Conservation (phyloP, 1,140 invertebrate genomes). For the Formica exsecta region DNA sequence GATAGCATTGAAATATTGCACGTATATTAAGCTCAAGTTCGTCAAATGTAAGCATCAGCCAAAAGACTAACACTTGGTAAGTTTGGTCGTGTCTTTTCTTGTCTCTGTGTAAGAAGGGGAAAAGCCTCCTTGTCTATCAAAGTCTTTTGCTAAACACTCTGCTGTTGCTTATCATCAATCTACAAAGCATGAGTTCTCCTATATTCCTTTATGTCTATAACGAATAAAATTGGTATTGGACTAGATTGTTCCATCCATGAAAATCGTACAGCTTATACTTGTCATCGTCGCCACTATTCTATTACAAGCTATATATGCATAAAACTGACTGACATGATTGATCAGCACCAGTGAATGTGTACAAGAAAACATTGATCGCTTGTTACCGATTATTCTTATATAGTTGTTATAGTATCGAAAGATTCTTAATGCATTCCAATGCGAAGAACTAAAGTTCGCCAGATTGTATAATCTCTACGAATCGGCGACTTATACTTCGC, state of each 20-base stretch:
- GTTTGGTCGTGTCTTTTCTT: slow-evolving; percentile 42
- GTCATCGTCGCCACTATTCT: slow-evolving; percentile 56
- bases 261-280: slow-evolving; percentile 57
- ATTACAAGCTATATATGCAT: slow-evolving; percentile 60
- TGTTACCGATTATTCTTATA: slow-evolving; percentile 60
- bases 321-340: slow-evolving; percentile 41
- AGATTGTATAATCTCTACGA: neutral
- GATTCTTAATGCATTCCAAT: slow-evolving; percentile 27
- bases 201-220: slow-evolving; percentile 54
- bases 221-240: slow-evolving; percentile 63
- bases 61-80: slow-evolving; percentile 57
- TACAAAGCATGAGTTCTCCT: slow-evolving; percentile 53
- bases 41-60: slow-evolving; percentile 47
- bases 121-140: slow-evolving; percentile 37
- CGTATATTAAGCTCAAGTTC: slow-evolving; percentile 57
- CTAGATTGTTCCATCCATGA: slow-evolving; percentile 71
- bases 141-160: slow-evolving; percentile 54
- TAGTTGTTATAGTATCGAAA: slow-evolving; percentile 47
- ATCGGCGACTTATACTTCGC: slow-evolving; percentile 25
- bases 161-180: slow-evolving; percentile 58
- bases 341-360: slow-evolving; percentile 57
- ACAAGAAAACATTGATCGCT: slow-evolving; percentile 71
- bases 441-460: slow-evolving; percentile 25
- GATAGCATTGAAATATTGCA: slow-evolving; percentile 31
- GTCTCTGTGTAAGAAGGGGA: slow-evolving; percentile 17